Evolutionary conservation across 2,888 invertebrate species (phyloP).

Genomic region (Eugnorisma glareosa): DNA sequence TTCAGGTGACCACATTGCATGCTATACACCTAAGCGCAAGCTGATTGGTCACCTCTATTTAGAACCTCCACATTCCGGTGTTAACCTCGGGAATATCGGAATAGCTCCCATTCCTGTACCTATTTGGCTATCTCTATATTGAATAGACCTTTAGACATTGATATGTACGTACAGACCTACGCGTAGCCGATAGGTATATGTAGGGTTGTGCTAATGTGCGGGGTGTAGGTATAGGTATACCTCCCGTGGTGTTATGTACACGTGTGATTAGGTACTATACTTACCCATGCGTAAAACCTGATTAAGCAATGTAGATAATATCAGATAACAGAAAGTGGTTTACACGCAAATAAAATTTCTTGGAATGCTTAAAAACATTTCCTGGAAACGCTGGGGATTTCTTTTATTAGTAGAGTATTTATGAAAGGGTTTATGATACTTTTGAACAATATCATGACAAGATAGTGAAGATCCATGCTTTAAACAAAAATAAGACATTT

Average conservation of each 20-base stretch:
- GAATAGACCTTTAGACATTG: constrained; percentile 28
- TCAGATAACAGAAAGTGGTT: not conserved
- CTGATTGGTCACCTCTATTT: constrained; percentile 81
- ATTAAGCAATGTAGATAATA: constrained; percentile 24
- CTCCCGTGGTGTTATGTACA: not conserved
- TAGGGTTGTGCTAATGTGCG: constrained; percentile 13
- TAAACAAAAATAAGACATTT: not conserved
- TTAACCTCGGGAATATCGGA: constrained; percentile 80
- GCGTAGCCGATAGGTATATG: not conserved
- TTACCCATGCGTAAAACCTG: constrained; percentile 42
- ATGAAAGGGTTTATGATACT: not conserved
- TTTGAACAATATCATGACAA: not conserved
- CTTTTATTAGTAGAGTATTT: not conserved
- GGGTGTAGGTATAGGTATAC: not conserved
- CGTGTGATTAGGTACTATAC: constrained; percentile 23
- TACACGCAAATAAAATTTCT: constrained; percentile 2
- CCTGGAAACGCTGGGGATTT: not conserved
- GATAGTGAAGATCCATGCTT: not conserved
- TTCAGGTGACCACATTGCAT: constrained; percentile 21
- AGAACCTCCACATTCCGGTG: constrained; percentile 79
- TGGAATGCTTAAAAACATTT: not conserved
- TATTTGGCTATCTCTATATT: constrained; percentile 63
- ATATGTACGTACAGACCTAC: constrained; percentile 13
- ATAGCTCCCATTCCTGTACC: constrained; percentile 81
- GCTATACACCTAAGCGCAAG: constrained; percentile 32